Base-by-base conservation (phyloP, 2,113 vertebrate species). In the Gallinago jamesoni region DNA sequence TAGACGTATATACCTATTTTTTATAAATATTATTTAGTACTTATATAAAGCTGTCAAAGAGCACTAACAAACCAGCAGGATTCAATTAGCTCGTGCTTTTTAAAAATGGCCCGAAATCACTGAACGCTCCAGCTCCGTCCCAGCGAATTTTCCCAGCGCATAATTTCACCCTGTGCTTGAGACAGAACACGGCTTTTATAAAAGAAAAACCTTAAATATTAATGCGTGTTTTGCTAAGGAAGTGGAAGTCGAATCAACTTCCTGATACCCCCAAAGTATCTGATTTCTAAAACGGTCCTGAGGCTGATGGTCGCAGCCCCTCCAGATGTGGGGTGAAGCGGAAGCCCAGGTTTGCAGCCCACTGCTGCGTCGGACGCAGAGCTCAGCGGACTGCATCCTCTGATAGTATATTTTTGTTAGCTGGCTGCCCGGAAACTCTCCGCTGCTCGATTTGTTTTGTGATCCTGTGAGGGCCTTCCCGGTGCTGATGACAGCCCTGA, bases 241-340 rank as follows among this genome's bases (percentile, higher is more conserved):
- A 99, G 98, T 98, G 98, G 98, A 98, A 99, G 98, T 97, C 97
- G 97, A 98, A 98, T 98, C 97, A 97, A 98, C 98, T 99, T 99
- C 99, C 99, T 98, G 98, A 97, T 98, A 96, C 95, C 97, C 97
- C 98, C 98, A 85, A 85, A 98, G 98, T 99, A 98, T 98, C 98
- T 98, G 97, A 98, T 99, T 98, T 98, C 98, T 91, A 94, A 98
- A 98, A 97, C 80, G 96, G 97, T 93, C 97, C 97, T 94, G 97
- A 96, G 95, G 97, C 98, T 85, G 97, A 97, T 96, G 97, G 97
- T 96, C 94, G 93, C 98, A 98, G 97, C 97, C 97, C 95, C 96
- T 84, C 97, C 98, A 98, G 98, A 98, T 98, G 98, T 98, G 98
- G 97, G 97, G 96, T 59, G 97, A 97, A 97, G 97, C 96, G 98